phyloP scores from a whole-genome alignment of 2,113 vertebrate species.

The Patagioenas fasciata region DNA sequence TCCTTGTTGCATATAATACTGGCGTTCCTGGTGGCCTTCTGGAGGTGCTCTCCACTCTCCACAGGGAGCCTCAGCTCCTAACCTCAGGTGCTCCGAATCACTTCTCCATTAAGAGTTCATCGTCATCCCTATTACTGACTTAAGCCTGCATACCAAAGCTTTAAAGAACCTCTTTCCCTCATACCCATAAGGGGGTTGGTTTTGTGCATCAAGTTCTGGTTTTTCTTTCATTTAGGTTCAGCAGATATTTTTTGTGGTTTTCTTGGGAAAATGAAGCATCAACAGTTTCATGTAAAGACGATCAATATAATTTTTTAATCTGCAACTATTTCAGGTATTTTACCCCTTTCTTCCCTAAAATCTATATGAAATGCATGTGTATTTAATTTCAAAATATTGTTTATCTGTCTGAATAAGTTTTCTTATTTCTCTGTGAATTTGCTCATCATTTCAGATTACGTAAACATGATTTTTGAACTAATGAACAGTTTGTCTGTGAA shows the following conservation, averaged over 20 bases:
- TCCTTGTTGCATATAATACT: not conserved
- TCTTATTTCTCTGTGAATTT: not conserved
- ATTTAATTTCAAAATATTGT: not conserved
- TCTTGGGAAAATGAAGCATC: not conserved
- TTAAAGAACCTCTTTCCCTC: not conserved
- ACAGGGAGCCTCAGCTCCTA: not conserved
- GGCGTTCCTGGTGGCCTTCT: not conserved
- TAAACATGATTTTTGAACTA: not conserved
- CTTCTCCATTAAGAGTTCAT: not conserved
- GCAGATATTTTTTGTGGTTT: not conserved
- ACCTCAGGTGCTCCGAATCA: not conserved
- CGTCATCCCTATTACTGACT: not conserved
- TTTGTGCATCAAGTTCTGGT: not conserved
- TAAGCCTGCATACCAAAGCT: not conserved
- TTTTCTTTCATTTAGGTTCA: not conserved
- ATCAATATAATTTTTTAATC: not conserved
- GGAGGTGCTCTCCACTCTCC: not conserved
- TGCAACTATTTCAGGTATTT: not conserved
- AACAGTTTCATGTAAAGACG: not conserved
- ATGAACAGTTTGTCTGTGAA: not conserved
- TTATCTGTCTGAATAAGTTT: not conserved
- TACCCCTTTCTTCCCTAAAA: not conserved
- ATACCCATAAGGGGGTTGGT: not conserved
- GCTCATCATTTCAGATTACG: not conserved
- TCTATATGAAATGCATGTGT: rapidly evolving